Evolutionary conservation across 2,113 vertebrate genomes (phyloP), one percentile per base, ranked within the genome.

Genomic region (Sprattus sprattus): DNA sequence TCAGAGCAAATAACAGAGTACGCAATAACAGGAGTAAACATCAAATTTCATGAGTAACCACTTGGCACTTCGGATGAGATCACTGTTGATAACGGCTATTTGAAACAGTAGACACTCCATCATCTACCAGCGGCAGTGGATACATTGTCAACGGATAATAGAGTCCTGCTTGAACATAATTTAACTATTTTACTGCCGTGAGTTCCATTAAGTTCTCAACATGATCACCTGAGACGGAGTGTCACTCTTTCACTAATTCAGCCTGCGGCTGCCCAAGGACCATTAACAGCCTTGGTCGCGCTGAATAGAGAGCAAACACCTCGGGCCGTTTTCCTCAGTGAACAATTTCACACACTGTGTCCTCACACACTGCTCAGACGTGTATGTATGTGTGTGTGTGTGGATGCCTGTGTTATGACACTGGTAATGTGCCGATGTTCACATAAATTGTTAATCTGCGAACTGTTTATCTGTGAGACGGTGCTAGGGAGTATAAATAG

Each of bases 41-140:
- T 54, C 11, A 54, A 16, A 54, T 54, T 54, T 54, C 52, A 54
- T 1, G 10, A 49, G 6, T 54, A 18, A 54, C 52, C 50, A 16
- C 13, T 54, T 54, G 16, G 15, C n/a, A 7, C n/a, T 71, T 25
- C 28, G 9, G 64, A 71, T 71, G 64, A 32, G 64, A 71, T 71
- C 64, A 71, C 64, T 32, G 8, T 71, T 71, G 64, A 71, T 25
- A 71, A 71, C 64, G 64, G 60, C 60, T 67, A 67, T 67, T 67
- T 67, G 22, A 67, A 67, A 67, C 22, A n/a, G 28, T 71, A 32
- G 6, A 25, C 64, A 32, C 3, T 71, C 64, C 32, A 10, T 71
- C 64, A 71, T 13, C 64, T 71, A 28, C 28, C 11, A 28, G 28
- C 32, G 64, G 64, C 25, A 13, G 64, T 32, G 64, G n/a, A 2